Evolutionary conservation across 2,113 vertebrate species (phyloP).

Genomic region (Ibidorhyncha struthersii): DNA sequence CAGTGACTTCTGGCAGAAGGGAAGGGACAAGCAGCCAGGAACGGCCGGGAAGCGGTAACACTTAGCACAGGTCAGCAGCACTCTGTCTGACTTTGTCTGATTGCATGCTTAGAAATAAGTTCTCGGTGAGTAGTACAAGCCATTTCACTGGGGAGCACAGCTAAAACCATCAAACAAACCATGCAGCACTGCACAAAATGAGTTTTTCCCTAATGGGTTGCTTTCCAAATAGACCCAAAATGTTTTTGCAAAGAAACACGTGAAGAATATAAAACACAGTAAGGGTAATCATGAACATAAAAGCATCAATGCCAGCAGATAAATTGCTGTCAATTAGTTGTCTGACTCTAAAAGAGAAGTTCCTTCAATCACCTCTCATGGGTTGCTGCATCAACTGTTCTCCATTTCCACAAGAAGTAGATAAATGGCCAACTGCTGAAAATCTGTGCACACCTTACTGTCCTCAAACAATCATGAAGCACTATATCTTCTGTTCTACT

Average conservation of each 20-base stretch:
- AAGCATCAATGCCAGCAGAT: not conserved
- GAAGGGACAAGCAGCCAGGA: not conserved
- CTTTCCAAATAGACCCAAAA: not conserved
- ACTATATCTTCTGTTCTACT: not conserved
- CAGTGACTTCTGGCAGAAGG: not conserved
- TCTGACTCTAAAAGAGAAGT: not conserved
- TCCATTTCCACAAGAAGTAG: not conserved
- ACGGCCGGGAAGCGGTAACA: not conserved
- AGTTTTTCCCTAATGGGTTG: not conserved
- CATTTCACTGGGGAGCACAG: not conserved
- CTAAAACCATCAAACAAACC: not conserved
- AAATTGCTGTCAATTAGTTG: not conserved
- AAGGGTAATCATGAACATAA: not conserved
- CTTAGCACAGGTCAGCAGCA: not conserved
- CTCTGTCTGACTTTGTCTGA: not conserved
- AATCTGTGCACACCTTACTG: not conserved
- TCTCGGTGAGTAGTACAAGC: not conserved
- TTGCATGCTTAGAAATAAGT: not conserved
- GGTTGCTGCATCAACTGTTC: not conserved
- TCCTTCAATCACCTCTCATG: not conserved
- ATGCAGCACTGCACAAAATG: not conserved
- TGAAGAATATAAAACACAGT: not conserved
- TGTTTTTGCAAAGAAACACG: not conserved
- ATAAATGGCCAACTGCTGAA: not conserved
- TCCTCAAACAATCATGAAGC: not conserved